These are phyloP conservation scores for Nyctereutes procyonoides DNA, from an alignment of 2,113 vertebrate genomes.

Conservation along the genomic window DNA sequence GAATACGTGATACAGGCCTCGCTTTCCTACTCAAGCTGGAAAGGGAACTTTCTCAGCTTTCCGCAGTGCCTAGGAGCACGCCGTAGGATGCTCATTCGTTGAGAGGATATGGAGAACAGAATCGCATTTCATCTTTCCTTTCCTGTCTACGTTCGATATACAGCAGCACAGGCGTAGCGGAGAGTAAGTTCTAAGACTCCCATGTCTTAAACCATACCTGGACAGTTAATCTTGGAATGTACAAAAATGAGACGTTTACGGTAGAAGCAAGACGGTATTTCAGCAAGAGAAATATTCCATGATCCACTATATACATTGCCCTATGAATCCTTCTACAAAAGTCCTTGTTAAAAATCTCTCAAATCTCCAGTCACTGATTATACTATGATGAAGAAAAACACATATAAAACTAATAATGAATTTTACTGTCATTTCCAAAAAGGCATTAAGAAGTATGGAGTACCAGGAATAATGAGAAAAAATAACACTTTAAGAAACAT, in stretches of 20 bases:
- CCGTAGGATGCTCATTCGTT: background rate
- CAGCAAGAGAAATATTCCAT: conserved; percentile 61
- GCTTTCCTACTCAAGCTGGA: conserved; percentile 20
- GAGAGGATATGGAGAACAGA: background rate
- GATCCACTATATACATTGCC: conserved; percentile 47
- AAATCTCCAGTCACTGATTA: conserved; percentile 48
- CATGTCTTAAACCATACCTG: conserved; percentile 41
- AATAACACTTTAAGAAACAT: conserved; percentile 73
- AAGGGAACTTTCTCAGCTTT: conserved; percentile 5
- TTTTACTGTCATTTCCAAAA: conserved; percentile 68
- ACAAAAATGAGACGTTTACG: conserved; percentile 55
- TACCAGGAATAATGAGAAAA: conserved; percentile 73
- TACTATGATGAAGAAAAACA: conserved; percentile 66
- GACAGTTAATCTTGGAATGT: conserved; percentile 57
- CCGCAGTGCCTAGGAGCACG: background rate
- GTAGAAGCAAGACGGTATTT: conserved; percentile 66
- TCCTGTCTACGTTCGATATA: background rate
- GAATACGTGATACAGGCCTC: background rate
- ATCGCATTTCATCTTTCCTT: conserved; percentile 3
- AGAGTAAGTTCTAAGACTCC: conserved; percentile 13
- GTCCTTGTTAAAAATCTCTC: conserved; percentile 49
- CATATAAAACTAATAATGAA: conserved; percentile 72
- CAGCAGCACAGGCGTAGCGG: background rate
- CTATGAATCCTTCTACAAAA: conserved; percentile 56
- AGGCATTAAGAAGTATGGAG: conserved; percentile 70